A percentile compares a stretch with the other conserved stretches of the same genome.
phyloP scores from a whole-genome alignment of 2,888 invertebrate species.

The Apotomis betuletana region DNA sequence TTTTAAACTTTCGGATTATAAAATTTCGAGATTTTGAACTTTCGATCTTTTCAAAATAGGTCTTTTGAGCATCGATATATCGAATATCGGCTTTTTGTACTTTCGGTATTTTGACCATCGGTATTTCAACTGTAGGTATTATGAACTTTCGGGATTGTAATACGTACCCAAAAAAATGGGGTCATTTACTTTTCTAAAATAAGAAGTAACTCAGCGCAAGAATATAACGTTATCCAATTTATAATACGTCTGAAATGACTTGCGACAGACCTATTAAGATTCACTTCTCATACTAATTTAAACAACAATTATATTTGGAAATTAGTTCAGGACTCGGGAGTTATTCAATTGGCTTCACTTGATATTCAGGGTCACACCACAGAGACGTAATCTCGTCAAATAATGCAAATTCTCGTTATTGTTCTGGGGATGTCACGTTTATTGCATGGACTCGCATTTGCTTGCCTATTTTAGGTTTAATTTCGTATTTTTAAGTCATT shows the following conservation, averaged over 20 bases:
- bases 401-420: not conserved
- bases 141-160: too few relatives aligned
- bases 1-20: too few relatives aligned
- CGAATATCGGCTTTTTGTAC: too few relatives aligned
- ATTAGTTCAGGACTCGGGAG: slow-evolving; percentile 7
- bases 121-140: too few relatives aligned
- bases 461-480: not conserved
- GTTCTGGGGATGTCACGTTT: not conserved
- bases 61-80: too few relatives aligned
- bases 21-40: too few relatives aligned
- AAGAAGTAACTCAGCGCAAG: too few relatives aligned
- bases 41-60: too few relatives aligned
- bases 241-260: not conserved
- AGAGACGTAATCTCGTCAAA: slow-evolving; percentile 1
- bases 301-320: slow-evolving; percentile 14
- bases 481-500: not conserved
- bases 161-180: too few relatives aligned
- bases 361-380: slow-evolving; percentile 1
- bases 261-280: not conserved
- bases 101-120: too few relatives aligned
- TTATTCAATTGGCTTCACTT: slow-evolving; percentile 22
- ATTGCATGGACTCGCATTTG: not conserved
- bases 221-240: too few relatives aligned
- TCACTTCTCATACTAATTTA: slow-evolving; percentile 18
- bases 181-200: too few relatives aligned